A percentile compares a stretch with the other conserved stretches of the same genome.
Conservation (phyloP, 1,140 invertebrate genomes). For the Drosophila virilis region DNA sequence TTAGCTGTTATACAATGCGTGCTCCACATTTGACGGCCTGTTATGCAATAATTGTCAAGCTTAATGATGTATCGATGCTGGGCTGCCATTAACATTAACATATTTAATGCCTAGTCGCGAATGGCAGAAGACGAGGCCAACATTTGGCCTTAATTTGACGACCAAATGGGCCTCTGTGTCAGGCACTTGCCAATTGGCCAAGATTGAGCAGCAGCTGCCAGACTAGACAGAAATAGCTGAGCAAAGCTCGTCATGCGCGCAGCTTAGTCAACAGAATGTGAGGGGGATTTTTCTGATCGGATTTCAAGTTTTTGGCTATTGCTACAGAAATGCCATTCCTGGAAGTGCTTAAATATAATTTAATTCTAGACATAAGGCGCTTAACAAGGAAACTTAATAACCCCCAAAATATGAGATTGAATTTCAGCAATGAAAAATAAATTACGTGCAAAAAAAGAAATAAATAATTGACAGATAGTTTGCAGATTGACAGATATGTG, state of each 20-base stretch:
- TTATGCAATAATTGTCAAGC: slow-evolving; percentile 55
- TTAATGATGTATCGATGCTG: slow-evolving; percentile 66
- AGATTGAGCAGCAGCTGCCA: slow-evolving; percentile 12
- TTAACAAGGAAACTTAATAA: background rate
- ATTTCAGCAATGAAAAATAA: background rate
- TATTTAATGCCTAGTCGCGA: slow-evolving; percentile 64
- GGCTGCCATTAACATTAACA: slow-evolving; percentile 49
- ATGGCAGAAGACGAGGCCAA: slow-evolving; percentile 50
- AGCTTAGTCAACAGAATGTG: background rate
- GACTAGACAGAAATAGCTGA: background rate
- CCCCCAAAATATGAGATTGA: background rate
- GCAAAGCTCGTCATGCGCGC: background rate
- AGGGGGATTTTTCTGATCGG: background rate
- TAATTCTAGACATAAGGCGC: background rate
- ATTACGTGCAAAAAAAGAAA: background rate
- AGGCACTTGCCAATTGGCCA: slow-evolving; percentile 30
- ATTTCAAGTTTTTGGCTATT: background rate
- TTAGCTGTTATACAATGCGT: slow-evolving; percentile 57
- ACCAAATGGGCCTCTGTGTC: slow-evolving; percentile 17
- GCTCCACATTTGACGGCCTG: slow-evolving; percentile 44
- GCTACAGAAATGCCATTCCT: background rate
- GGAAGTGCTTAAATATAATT: background rate
- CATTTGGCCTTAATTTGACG: slow-evolving; percentile 65
- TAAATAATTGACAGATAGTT: no score
- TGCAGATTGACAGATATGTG: no score